These are phyloP conservation scores for Rhinella marina DNA, from an alignment of 2,797 vertebrate genomes.

Conservation along the genomic window DNA sequence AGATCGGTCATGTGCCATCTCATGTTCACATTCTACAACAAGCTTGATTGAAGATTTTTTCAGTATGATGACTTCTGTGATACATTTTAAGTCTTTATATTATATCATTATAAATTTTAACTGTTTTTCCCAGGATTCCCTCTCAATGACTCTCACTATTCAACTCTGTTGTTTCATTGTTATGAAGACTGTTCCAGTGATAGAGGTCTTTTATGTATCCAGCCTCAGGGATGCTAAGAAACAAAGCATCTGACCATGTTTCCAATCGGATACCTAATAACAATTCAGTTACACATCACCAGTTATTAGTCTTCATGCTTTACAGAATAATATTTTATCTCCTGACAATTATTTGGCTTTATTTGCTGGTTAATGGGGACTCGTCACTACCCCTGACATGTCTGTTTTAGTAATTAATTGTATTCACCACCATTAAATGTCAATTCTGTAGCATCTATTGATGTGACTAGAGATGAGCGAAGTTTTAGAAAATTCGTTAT, in stretches of 20 bases:
- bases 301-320: background rate
- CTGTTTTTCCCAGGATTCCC: conserved; percentile 42
- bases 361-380: too few relatives aligned
- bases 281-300: background rate
- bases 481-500: too few relatives aligned
- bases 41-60: conserved; percentile 16
- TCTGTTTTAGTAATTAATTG: too few relatives aligned
- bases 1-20: conserved; percentile 1
- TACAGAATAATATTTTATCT: background rate
- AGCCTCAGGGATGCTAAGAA: conserved; percentile 18
- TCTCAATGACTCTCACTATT: background rate
- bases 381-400: too few relatives aligned
- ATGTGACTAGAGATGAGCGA: too few relatives aligned
- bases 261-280: background rate
- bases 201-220: conserved; percentile 35
- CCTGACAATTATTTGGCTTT: background rate
- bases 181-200: background rate
- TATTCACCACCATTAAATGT: too few relatives aligned
- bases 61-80: conserved; percentile 12
- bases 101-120: background rate
- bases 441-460: too few relatives aligned
- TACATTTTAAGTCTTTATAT: conserved; percentile 12
- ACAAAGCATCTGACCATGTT: conserved; percentile 5
- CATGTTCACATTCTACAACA: background rate
- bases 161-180: conserved; percentile 13